Evolutionary conservation across 1,140 invertebrate genomes (phyloP).

Genomic region (Drosophila ironensis): DNA sequence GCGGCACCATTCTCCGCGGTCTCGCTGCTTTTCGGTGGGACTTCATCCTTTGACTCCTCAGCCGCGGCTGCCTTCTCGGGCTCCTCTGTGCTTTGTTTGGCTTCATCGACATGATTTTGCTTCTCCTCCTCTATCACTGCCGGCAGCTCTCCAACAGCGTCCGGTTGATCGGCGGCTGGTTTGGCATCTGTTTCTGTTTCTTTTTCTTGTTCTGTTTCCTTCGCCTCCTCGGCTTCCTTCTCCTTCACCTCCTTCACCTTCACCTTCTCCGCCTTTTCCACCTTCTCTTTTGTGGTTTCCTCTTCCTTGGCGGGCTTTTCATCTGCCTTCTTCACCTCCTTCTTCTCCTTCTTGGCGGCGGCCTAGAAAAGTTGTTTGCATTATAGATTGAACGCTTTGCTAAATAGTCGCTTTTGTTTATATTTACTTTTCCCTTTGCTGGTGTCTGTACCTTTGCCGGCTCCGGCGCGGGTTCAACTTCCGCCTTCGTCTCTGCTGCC

Average conservation of each 20-base stretch:
- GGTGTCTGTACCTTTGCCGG: slow-evolving; percentile 36
- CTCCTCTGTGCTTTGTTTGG: slow-evolving; percentile 32
- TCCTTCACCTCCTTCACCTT: slow-evolving; percentile 8
- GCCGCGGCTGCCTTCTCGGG: slow-evolving; percentile 15
- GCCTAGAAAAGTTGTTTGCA: slow-evolving; percentile 10
- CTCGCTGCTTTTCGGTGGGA: slow-evolving; percentile 28
- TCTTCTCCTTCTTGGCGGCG: slow-evolving; percentile 50
- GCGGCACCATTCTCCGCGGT: slow-evolving; percentile 19
- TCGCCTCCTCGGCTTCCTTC: slow-evolving; percentile 5
- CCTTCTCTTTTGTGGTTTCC: slow-evolving; percentile 2
- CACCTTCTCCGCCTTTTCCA: neutral
- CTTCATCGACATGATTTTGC: slow-evolving; percentile 58
- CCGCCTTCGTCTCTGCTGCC: too few relatives aligned
- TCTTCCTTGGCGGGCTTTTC: neutral
- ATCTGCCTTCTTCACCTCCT: slow-evolving; percentile 36
- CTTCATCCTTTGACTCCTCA: slow-evolving; percentile 23
- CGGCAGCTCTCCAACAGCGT: slow-evolving; percentile 29
- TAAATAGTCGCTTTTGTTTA: neutral
- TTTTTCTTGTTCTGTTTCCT: too few relatives aligned
- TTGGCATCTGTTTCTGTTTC: slow-evolving; percentile 15
- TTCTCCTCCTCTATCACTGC: slow-evolving; percentile 23
- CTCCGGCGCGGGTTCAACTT: slow-evolving; percentile 39
- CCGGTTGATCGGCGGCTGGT: slow-evolving; percentile 43
- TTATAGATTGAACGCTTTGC: neutral
- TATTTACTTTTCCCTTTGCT: slow-evolving; percentile 46